phyloP scores from a whole-genome alignment of 2,113 vertebrate species.

The Cepphus grylle region DNA sequence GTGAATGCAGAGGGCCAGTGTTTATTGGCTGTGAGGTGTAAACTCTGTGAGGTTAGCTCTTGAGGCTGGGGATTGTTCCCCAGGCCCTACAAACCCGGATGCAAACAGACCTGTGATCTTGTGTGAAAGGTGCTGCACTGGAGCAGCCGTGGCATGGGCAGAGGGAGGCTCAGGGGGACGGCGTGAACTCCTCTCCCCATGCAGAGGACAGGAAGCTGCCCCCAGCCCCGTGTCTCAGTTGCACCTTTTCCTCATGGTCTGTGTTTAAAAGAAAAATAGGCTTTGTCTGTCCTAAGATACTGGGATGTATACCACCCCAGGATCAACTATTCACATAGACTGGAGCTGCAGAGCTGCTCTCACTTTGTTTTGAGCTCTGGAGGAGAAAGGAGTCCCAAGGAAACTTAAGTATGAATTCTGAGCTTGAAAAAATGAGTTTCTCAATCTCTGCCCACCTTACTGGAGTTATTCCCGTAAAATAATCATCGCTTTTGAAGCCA shows the following conservation, averaged over 20 bases:
- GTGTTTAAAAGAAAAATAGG: neutral
- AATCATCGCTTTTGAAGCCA: neutral
- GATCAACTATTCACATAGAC: neutral
- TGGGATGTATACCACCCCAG: neutral
- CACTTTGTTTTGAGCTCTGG: neutral
- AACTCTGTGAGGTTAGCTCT: neutral
- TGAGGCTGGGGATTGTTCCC: neutral
- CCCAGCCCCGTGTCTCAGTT: neutral
- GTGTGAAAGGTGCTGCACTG: neutral
- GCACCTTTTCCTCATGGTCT: neutral
- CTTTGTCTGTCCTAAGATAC: neutral
- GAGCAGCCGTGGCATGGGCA: rapidly evolving
- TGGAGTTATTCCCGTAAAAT: neutral
- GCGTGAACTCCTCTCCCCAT: rapidly evolving
- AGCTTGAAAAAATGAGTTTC: neutral
- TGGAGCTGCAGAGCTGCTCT: neutral
- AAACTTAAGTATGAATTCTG: neutral
- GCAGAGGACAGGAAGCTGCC: rapidly evolving
- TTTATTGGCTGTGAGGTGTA: neutral
- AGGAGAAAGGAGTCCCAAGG: neutral
- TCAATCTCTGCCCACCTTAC: neutral
- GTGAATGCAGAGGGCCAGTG: neutral
- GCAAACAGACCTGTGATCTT: neutral
- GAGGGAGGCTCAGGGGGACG: neutral
- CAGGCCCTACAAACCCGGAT: neutral